phyloP scores from a whole-genome alignment of 2,888 invertebrate species.

The Terebella lapidaria region DNA sequence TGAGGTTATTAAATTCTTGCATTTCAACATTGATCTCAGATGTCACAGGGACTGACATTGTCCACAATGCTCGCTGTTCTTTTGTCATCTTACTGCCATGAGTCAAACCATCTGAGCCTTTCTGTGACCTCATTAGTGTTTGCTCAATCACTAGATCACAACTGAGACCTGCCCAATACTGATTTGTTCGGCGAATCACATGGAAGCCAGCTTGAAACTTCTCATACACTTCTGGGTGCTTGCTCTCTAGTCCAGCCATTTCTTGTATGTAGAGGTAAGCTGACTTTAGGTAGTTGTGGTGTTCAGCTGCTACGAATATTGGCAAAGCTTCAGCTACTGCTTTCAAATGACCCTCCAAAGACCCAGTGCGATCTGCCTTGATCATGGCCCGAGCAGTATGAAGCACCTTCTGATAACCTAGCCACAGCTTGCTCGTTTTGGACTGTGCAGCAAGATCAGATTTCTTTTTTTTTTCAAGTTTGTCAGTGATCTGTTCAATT shows the following conservation, averaged over 20 bases:
- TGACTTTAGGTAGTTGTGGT: constrained; percentile 19
- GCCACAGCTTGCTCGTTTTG: constrained; percentile 8
- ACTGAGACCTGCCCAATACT: constrained; percentile 20
- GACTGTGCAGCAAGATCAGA: background rate
- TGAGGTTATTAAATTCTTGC: constrained; percentile 16
- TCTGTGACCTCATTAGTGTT: constrained; percentile 18
- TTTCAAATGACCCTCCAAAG: constrained; percentile 11
- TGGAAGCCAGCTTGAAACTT: constrained; percentile 14
- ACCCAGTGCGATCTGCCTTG: constrained; percentile 18
- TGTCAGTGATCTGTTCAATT: too few species aligned
- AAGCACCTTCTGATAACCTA: constrained; percentile 14
- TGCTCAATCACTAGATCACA: constrained; percentile 22
- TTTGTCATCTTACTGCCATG: constrained; percentile 12
- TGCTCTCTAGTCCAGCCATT: constrained; percentile 8
- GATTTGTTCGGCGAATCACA: constrained; percentile 14
- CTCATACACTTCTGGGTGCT: constrained; percentile 10
- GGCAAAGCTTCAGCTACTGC: constrained; percentile 15
- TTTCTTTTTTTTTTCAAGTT: too few species aligned
- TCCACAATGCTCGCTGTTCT: constrained; percentile 18
- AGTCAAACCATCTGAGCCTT: constrained; percentile 7
- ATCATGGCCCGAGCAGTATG: constrained; percentile 11
- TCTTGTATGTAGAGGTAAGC: constrained; percentile 17
- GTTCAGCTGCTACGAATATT: constrained; percentile 18
- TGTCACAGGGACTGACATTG: constrained; percentile 16
- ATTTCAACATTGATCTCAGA: constrained; percentile 18